Evolutionary conservation across 2,888 invertebrate species (phyloP).

Genomic region (Onthophagus sagittarius): DNA sequence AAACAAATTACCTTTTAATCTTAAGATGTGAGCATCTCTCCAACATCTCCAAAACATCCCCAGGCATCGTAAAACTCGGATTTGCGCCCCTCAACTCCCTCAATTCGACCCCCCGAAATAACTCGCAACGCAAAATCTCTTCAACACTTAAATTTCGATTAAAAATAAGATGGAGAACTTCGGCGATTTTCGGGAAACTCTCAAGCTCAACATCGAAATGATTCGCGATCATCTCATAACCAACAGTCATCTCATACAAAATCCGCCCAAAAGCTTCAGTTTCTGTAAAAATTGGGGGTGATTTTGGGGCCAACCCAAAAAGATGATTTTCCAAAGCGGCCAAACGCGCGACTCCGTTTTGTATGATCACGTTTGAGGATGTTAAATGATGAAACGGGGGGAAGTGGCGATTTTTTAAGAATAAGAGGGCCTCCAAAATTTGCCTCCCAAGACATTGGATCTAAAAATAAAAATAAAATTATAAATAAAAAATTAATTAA

Average conservation of each 20-base stretch:
- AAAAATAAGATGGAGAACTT: constrained; percentile 31
- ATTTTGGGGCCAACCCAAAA: constrained; percentile 66
- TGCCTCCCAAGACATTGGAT: constrained; percentile 85
- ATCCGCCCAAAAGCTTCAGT: constrained; percentile 76
- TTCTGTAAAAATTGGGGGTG: too few relatives aligned
- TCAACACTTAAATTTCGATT: constrained; percentile 69
- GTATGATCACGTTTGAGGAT: constrained; percentile 86
- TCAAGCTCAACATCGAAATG: constrained; percentile 68
- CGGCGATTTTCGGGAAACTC: constrained; percentile 64
- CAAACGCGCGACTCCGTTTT: constrained; percentile 86
- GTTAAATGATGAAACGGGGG: constrained; percentile 84
- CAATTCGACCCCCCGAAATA: constrained; percentile 85
- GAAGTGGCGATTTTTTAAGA: constrained; percentile 82
- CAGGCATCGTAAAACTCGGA: constrained; percentile 37
- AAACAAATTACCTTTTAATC: not conserved
- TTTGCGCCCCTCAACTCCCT: constrained; percentile 83
- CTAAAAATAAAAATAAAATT: constrained; percentile 47
- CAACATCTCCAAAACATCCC: constrained; percentile 42
- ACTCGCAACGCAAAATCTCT: constrained; percentile 75
- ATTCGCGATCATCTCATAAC: constrained; percentile 72
- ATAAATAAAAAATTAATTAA: not conserved
- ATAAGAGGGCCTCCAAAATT: constrained; percentile 80
- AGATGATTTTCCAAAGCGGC: constrained; percentile 85
- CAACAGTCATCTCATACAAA: constrained; percentile 89
- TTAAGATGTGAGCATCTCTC: too few relatives aligned